Base-by-base conservation (phyloP, 2,888 invertebrate species). In the Erebia ligea region DNA sequence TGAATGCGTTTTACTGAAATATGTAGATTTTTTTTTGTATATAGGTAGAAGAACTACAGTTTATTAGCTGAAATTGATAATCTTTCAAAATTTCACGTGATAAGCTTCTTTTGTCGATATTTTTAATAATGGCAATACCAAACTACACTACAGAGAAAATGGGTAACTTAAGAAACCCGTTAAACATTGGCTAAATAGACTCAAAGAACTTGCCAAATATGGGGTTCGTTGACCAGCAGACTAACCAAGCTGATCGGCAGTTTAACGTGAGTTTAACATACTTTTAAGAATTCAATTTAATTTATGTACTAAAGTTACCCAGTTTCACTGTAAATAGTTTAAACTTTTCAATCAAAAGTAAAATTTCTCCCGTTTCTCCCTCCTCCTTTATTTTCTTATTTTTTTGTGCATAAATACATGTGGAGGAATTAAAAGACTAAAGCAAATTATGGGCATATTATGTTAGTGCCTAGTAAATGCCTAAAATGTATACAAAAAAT, bases 381-480 rank as follows among this genome's bases (percentile, higher is more conserved):
- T 54, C 59, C 57, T 17, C n/a, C 21, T 42, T 54, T 48, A 40
- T 25, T 59, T 40, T 34, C 58, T 62, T 56, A 70, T 73, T 73
- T 62, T 62, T 79, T 76, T 92, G 89, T 92, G 91, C 87, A 90
- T 91, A 91, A 87, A 90, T 91, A 91, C 50, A 17, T 69, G 70
- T 86, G 86, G 91, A 90, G 90, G 91, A 92, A 85, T 81, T 89
- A 85, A 48, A 92, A 92, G 91, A 91, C 91, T 91, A 89, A 79
- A 88, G 85, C 79, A 78, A 86, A 77, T 78, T 82, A 79, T 69
- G 69, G 68, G 92, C 90, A 90, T 84, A 78, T 80, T 84, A 78
- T 80, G 82, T 85, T 84, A 85, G 88, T 88, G 91, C 91, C 91
- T 89, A 87, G 85, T 82, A 81, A 85, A 88, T 87, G 91, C 92